Conservation (phyloP, 2,888 invertebrate genomes). For the Hoplodrina ambigua region DNA sequence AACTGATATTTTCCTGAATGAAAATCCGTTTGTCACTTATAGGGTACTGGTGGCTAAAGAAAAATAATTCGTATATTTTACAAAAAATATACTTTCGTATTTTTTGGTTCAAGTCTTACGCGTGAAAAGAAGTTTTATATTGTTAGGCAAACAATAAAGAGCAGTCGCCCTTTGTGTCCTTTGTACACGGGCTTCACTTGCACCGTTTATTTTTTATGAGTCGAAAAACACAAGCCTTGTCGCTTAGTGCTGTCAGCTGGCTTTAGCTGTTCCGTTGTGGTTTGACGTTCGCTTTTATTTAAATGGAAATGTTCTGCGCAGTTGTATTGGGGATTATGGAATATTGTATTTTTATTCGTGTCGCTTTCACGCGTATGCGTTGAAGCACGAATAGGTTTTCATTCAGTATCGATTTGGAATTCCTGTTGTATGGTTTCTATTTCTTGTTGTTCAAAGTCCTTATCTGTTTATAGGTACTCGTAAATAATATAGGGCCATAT, state of each 20-base stretch:
- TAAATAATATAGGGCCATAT: too few species aligned
- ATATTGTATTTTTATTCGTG: not conserved
- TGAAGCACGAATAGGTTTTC: not conserved
- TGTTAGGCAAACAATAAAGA: constrained; percentile 74
- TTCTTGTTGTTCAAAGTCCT: too few species aligned
- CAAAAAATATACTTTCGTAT: constrained; percentile 27
- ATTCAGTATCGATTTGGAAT: not conserved
- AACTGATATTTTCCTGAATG: constrained; percentile 17
- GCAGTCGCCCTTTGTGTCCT: constrained; percentile 72
- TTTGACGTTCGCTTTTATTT: constrained; percentile 7
- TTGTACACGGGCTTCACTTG: constrained; percentile 71
- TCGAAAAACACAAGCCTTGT: constrained; percentile 47
- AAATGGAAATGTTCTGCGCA: not conserved
- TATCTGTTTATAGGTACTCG: too few species aligned
- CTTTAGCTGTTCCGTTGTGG: constrained; percentile 4
- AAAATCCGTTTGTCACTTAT: constrained; percentile 49
- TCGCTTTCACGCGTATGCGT: not conserved
- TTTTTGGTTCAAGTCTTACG: constrained; percentile 67
- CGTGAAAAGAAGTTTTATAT: constrained; percentile 73
- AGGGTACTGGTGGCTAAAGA: constrained; percentile 34
- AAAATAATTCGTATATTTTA: constrained; percentile 49
- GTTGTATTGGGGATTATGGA: not conserved
- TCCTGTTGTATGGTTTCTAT: not conserved
- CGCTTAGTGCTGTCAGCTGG: constrained; percentile 30
- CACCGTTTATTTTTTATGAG: constrained; percentile 63